phyloP scores from a whole-genome alignment of 35 echinoderm and acorn worm genomes.

The Apostichopus parvimensis region DNA sequence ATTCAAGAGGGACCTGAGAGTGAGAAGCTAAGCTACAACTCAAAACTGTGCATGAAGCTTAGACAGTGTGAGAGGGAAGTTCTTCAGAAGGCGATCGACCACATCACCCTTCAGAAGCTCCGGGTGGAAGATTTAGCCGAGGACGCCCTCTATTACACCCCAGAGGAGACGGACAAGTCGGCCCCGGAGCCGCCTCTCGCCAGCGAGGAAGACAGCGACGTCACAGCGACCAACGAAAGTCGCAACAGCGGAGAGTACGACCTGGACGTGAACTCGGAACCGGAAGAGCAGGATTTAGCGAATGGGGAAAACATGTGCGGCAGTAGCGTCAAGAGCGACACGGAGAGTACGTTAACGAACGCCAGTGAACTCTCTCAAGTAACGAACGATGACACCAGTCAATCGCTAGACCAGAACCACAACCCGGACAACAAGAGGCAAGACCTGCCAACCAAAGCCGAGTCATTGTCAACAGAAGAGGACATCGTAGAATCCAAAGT shows the following conservation, averaged over 20 bases:
- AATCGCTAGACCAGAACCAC: constrained; percentile 36
- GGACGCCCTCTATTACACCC: constrained; percentile 54
- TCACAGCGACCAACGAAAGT: constrained; percentile 2
- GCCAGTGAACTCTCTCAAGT: constrained; percentile 35
- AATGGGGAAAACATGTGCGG: neutral
- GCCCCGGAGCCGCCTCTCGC: constrained; percentile 52
- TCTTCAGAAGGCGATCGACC: constrained; percentile 68
- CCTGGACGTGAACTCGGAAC: neutral
- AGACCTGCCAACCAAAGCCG: neutral
- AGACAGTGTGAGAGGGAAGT: constrained; percentile 70
- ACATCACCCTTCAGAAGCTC: constrained; percentile 53
- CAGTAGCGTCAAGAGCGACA: constrained; percentile 32
- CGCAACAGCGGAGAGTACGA: constrained; percentile 20
- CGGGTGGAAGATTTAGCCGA: constrained; percentile 58
- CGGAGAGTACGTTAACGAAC: constrained; percentile 36
- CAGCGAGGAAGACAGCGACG: constrained; percentile 51
- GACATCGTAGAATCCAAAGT: neutral
- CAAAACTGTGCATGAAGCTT: constrained; percentile 68
- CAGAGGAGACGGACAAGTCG: constrained; percentile 30
- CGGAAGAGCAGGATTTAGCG: neutral
- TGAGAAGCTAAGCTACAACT: constrained; percentile 44
- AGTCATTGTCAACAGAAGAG: neutral
- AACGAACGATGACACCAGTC: neutral
- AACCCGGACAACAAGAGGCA: constrained; percentile 10
- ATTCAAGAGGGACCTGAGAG: constrained; percentile 71